Evolutionary conservation across 2,888 invertebrate species (phyloP).

Genomic region (Phoronis australis): DNA sequence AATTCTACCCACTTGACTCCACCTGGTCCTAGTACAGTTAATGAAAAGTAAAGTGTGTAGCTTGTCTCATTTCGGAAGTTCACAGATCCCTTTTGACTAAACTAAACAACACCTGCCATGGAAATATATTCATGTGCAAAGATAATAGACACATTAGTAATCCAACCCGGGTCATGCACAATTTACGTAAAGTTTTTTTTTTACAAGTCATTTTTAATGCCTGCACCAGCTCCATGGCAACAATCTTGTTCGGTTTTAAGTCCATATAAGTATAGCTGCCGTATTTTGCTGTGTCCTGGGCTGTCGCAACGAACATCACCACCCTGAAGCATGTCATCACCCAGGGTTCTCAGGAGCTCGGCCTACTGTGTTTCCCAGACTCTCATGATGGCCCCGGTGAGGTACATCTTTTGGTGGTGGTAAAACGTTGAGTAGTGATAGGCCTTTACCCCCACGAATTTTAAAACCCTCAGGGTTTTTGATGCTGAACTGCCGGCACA

Average conservation of each 20-base stretch:
- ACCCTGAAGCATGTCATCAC: neutral
- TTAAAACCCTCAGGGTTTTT: neutral
- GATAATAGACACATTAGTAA: too few species aligned
- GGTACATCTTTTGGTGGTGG: neutral
- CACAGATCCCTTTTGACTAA: too few species aligned
- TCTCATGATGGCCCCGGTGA: neutral
- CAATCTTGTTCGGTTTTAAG: neutral
- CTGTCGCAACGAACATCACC: slow-evolving; percentile 1
- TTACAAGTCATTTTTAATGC: too few species aligned
- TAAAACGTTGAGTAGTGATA: neutral
- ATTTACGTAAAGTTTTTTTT: too few species aligned
- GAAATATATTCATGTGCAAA: too few species aligned
- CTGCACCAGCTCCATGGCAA: neutral
- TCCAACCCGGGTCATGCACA: too few species aligned
- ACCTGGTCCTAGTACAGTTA: too few species aligned
- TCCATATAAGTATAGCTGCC: neutral
- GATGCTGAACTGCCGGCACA: neutral
- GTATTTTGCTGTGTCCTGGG: neutral
- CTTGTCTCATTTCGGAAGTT: too few species aligned
- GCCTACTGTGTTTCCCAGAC: neutral
- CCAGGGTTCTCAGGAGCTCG: neutral
- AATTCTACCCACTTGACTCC: too few species aligned
- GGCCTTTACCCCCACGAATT: neutral
- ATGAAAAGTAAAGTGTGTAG: too few species aligned
- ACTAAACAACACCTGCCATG: too few species aligned